Percentiles rank a stretch among this genome's conserved stretches.
Conservation (phyloP, 2,797 vertebrate genomes). For the Pangasius djambal region DNA sequence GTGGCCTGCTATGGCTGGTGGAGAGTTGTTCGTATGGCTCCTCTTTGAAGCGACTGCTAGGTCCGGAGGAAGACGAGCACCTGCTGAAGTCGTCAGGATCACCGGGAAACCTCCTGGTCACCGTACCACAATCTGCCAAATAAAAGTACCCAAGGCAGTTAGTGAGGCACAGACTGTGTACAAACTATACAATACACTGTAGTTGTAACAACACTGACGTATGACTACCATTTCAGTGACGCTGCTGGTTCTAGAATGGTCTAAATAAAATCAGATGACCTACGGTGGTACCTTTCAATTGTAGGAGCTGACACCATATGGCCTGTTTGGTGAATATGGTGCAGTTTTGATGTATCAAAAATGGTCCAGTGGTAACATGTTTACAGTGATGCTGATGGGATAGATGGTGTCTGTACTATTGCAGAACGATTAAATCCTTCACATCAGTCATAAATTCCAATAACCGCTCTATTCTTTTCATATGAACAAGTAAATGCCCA, state of each 20-base stretch:
- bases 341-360: not conserved
- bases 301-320: not conserved
- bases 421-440: not conserved
- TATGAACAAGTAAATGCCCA: not conserved
- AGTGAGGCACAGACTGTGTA: not conserved
- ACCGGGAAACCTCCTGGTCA: constrained; percentile 65
- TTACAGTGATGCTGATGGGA: not conserved
- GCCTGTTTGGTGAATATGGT: not conserved
- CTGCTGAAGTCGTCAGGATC: constrained; percentile 69
- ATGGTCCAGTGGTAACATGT: not conserved
- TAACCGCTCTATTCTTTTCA: not conserved
- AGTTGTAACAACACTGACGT: not conserved
- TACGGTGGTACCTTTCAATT: not conserved
- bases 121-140: constrained; percentile 63
- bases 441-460: not conserved
- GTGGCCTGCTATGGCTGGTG: constrained; percentile 64
- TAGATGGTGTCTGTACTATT: not conserved
- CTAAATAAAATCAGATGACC: not conserved
- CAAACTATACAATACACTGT: not conserved
- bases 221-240: not conserved
- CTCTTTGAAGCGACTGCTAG: constrained; percentile 75
- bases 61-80: constrained; percentile 65
- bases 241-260: not conserved
- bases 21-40: constrained; percentile 70
- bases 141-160: constrained; percentile 24